A percentile compares a stretch with the other conserved stretches of the same genome.
These are phyloP conservation scores for Drosophila aff. DNA, from an alignment of 1,140 invertebrate species.

Conservation along the genomic window DNA sequence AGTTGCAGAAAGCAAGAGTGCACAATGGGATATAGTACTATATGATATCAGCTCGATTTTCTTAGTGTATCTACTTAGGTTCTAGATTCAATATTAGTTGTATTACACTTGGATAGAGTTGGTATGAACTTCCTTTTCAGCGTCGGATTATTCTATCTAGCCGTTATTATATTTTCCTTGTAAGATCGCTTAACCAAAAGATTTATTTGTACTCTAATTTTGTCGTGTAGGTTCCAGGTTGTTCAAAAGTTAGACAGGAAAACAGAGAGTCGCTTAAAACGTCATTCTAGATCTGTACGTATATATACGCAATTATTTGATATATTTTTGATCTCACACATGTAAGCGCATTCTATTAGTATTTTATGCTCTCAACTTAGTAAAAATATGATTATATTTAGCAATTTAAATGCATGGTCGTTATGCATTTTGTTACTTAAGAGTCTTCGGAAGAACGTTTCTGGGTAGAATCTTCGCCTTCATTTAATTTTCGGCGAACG, in stretches of 20 bases:
- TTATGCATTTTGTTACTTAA: not conserved
- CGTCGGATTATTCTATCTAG: not conserved
- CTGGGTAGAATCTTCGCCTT: no score
- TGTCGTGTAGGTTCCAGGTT: no score
- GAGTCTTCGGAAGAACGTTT: not conserved
- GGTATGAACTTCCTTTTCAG: not conserved
- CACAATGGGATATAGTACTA: not conserved
- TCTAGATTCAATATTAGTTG: not conserved
- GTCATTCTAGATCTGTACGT: no score
- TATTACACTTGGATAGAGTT: not conserved
- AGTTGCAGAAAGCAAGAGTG: not conserved
- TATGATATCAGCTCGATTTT: not conserved
- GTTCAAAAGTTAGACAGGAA: no score
- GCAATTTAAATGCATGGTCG: not conserved
- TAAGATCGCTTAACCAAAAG: no score
- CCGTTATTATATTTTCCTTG: no score
- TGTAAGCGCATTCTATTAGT: not conserved
- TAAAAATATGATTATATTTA: not conserved
- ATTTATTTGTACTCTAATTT: no score
- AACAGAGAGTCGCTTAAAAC: no score
- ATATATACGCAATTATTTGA: no score
- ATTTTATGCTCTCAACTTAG: not conserved
- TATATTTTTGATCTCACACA: not conserved
- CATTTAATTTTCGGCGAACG: slow-evolving; percentile 20
- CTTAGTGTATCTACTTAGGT: not conserved